Conservation (phyloP, 2,113 vertebrate species). For the Mormyrus iriodes region DNA sequence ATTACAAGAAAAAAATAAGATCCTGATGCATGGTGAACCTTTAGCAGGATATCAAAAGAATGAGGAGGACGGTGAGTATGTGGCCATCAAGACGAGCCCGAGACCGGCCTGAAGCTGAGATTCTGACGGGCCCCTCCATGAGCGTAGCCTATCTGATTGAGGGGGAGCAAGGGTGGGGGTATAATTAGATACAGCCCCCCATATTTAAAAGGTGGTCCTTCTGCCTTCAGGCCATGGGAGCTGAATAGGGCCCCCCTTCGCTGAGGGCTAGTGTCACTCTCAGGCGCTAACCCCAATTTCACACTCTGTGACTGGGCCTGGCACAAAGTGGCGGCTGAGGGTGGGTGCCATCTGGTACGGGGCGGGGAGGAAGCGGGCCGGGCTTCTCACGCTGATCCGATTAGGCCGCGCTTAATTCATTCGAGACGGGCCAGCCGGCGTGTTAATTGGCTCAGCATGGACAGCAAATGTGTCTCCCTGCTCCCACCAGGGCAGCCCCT, state of each 20-base stretch:
- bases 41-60: neutral
- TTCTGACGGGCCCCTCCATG: slow-evolving; percentile 37
- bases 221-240: slow-evolving; percentile 52
- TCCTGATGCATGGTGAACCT: neutral
- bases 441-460: slow-evolving; percentile 73
- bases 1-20: neutral
- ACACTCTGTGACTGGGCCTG: slow-evolving; percentile 59
- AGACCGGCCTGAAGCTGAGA: slow-evolving; percentile 29
- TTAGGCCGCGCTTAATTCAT: slow-evolving; percentile 71
- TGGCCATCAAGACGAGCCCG: neutral
- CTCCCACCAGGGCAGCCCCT: slow-evolving; percentile 42
- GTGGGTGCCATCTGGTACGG: slow-evolving; percentile 63
- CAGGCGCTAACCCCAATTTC: slow-evolving; percentile 70
- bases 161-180: slow-evolving; percentile 39
- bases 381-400: slow-evolving; percentile 67
- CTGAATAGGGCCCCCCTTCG: slow-evolving; percentile 46
- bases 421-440: slow-evolving; percentile 63
- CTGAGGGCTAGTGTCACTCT: slow-evolving; percentile 54
- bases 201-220: slow-evolving; percentile 48
- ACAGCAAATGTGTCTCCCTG: slow-evolving; percentile 53
- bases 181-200: slow-evolving; percentile 56
- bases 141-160: slow-evolving; percentile 40
- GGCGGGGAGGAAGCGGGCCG: slow-evolving; percentile 62
- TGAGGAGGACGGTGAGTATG: neutral
- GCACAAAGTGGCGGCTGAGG: slow-evolving; percentile 54